Conservation (phyloP, 35 echinoderm and acorn worm species). For the Heliocidaris erythrogramma region DNA sequence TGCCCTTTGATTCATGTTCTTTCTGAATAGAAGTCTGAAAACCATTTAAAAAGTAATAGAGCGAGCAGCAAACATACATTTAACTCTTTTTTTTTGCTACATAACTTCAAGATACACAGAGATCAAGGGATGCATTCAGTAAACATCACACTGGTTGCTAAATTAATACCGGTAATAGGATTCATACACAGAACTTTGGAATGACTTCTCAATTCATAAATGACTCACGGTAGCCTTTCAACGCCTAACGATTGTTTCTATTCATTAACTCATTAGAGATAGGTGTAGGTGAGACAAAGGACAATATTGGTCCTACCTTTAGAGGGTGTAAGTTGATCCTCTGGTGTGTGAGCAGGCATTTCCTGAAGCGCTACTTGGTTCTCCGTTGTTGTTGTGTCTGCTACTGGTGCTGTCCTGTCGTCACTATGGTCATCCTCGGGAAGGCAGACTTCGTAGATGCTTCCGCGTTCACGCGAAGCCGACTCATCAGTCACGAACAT, state of each 20-base stretch:
- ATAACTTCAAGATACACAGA: no score
- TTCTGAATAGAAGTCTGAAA: no score
- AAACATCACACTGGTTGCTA: not conserved
- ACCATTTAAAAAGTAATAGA: no score
- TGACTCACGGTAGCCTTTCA: not conserved
- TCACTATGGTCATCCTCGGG: constrained; percentile 30
- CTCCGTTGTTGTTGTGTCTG: constrained; percentile 22
- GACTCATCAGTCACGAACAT: constrained; percentile 29
- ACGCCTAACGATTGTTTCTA: not conserved
- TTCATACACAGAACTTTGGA: not conserved
- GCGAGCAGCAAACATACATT: no score
- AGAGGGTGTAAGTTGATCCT: constrained; percentile 15
- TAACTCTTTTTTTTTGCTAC: no score
- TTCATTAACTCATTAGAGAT: not conserved
- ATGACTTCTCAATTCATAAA: not conserved
- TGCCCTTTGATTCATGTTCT: no score
- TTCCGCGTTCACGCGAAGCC: constrained; percentile 15
- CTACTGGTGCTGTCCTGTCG: not conserved
- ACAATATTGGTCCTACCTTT: constrained; percentile 19
- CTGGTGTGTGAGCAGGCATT: constrained; percentile 16
- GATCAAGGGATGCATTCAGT: not conserved
- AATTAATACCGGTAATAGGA: not conserved
- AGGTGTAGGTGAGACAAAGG: not conserved
- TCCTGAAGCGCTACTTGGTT: constrained; percentile 5
- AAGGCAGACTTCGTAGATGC: constrained; percentile 45